Percentiles rank a stretch among this genome's conserved stretches.
Evolutionary conservation across 2,113 vertebrate genomes (phyloP).

Genomic region (Nettapus auritus): DNA sequence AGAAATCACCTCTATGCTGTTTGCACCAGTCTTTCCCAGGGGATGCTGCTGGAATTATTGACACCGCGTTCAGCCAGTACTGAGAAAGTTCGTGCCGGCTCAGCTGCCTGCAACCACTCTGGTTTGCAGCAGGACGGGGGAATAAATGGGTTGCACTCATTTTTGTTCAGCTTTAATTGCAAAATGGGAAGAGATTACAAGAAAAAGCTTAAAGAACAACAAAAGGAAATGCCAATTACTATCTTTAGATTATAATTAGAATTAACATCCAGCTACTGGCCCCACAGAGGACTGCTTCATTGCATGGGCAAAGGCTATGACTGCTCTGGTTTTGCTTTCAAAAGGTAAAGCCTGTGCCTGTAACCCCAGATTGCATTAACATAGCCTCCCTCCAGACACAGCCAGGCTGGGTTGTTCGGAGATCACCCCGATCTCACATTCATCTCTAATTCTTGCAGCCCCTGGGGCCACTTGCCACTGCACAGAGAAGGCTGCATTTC

Average conservation of each 20-base stretch:
- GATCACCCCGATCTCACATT: rapidly evolving
- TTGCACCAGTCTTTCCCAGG: background rate
- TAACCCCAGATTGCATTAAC: background rate
- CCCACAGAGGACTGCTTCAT: too few species aligned
- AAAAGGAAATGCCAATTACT: background rate
- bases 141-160: rapidly evolving
- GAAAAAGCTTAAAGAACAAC: background rate
- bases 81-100: background rate
- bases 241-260: rapidly evolving
- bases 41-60: background rate
- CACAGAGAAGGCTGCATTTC: background rate
- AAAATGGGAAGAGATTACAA: rapidly evolving
- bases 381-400: rapidly evolving
- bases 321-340: too few species aligned
- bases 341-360: background rate
- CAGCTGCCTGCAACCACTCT: rapidly evolving
- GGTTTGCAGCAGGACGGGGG: rapidly evolving
- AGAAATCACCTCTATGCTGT: background rate
- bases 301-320: too few species aligned
- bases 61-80: background rate
- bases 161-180: background rate
- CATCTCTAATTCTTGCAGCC: rapidly evolving
- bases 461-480: rapidly evolving
- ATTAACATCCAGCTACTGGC: too few species aligned
- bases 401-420: background rate